Evolutionary conservation across 2,888 invertebrate species (phyloP).

Genomic region (Frankliniella intonsa): DNA sequence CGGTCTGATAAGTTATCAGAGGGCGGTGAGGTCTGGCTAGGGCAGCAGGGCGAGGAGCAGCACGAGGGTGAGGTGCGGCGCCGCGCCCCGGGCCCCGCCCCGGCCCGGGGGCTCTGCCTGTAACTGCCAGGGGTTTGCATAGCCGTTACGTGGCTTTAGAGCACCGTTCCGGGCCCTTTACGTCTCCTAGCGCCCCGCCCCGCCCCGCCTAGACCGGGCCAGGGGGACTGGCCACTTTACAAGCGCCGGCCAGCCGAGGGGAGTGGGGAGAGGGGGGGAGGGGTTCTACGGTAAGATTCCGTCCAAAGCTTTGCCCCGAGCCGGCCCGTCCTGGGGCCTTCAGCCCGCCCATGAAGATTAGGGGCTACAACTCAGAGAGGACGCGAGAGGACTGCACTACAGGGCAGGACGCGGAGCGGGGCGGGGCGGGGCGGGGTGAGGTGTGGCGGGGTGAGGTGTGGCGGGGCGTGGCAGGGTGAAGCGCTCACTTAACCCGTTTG

Average conservation of each 20-base stretch:
- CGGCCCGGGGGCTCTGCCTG: neutral
- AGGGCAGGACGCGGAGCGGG: no score
- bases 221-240: neutral
- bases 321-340: neutral
- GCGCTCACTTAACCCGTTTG: no score
- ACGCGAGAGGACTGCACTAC: no score
- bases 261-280: neutral
- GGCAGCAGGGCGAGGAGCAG: neutral
- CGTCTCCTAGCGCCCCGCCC: neutral
- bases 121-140: no score
- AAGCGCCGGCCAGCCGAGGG: neutral
- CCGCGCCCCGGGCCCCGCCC: neutral
- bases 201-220: neutral
- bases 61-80: no score
- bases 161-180: no score
- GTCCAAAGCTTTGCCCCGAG: neutral
- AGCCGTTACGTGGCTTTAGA: no score
- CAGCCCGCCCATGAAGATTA: neutral
- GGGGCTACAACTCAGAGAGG: no score
- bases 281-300: neutral
- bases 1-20: constrained; percentile 12
- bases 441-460: no score
- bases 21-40: no score
- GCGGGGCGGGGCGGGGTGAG: no score
- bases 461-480: no score